Evolutionary conservation across 2,797 vertebrate genomes (phyloP), one percentile per base, ranked within the genome.

Genomic region (Sebastiscus tertius): DNA sequence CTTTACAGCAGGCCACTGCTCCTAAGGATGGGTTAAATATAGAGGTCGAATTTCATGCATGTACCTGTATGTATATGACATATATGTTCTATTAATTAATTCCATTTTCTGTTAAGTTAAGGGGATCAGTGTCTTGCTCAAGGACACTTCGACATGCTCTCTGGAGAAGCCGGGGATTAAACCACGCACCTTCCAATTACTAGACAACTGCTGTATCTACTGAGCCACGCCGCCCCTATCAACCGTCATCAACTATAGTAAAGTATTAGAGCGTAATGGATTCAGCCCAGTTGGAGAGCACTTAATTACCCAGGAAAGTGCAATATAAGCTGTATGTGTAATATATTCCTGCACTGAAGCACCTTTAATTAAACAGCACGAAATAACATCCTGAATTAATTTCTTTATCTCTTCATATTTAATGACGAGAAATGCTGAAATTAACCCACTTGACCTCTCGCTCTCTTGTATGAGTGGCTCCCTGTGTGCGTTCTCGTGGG

Each of bases 301-400:
- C 3, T 46, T 69, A 67, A 79, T 82, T 62, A 66, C 46, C 55
- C 61, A 16, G 46, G 13, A 31, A 76, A 16, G 60, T 54, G 75
- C 12, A 66, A 54, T 9, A 63, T 79, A 62, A 81, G 13, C 68
- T 33, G 36, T 7, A 16, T 49, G 20, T 69, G 54, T 65, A 76
- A 80, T 22, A 8, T 39, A 24, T 64, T 83, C 63, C 54, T 2
- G 6, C 42, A 65, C 1, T 55, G 27, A 79, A 73, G 36, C 60
- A 34, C 8, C 58, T 80, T 82, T 62, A 55, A 77, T 80, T n/a
- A 77, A 36, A 49, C 18, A 3, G 55, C 49, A 67, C 13, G 72
- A 66, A 63, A 64, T 63, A 71, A 27, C 34, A 20, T 27, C 39
- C 29, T 65, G 4, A 70, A 22, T 61, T 20, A 2, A 20, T 49